Evolutionary conservation across 2,797 vertebrate species (phyloP).

Genomic region (Astyanax mexicanus): DNA sequence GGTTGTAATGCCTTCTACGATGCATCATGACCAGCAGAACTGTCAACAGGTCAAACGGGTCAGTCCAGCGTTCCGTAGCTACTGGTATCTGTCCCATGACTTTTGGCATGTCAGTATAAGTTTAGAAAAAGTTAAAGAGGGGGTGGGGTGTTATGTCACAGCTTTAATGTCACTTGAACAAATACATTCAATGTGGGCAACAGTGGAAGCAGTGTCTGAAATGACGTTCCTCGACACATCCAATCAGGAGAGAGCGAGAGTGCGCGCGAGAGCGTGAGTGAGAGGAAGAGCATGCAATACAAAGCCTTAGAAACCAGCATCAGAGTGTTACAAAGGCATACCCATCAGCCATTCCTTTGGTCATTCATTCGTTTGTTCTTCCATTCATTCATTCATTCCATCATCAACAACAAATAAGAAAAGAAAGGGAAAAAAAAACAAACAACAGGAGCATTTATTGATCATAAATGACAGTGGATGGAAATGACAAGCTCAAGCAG

Average conservation of each 20-base stretch:
- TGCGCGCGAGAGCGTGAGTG: slow-evolving; percentile 27
- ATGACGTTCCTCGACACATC: slow-evolving; percentile 39
- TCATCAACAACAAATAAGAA: slow-evolving; percentile 64
- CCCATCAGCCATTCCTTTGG: slow-evolving; percentile 36
- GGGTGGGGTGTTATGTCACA: slow-evolving; percentile 13
- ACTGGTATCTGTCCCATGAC: too few species aligned
- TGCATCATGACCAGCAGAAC: too few species aligned
- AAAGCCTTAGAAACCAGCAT: slow-evolving; percentile 46
- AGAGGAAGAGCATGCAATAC: slow-evolving; percentile 50
- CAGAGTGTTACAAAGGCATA: slow-evolving; percentile 47
- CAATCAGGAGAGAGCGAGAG: slow-evolving; percentile 26
- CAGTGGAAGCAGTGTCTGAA: slow-evolving; percentile 40
- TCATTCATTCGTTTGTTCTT: slow-evolving; percentile 20
- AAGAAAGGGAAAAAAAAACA: slow-evolving; percentile 60
- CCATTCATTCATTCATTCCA: slow-evolving; percentile 30
- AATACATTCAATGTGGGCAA: slow-evolving; percentile 48
- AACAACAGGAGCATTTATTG: slow-evolving; percentile 58
- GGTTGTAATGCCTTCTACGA: too few species aligned
- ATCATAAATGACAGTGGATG: slow-evolving; percentile 88
- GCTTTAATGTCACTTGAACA: slow-evolving; percentile 39
- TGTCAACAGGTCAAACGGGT: too few species aligned
- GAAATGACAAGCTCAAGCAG: slow-evolving; percentile 82
- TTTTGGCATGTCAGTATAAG: too few species aligned
- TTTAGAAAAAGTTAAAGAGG: background rate
- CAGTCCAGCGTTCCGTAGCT: too few species aligned